Evolutionary conservation across 2,113 vertebrate species (phyloP), one percentile per base, ranked within the genome.

Genomic region (Lepus americanus): DNA sequence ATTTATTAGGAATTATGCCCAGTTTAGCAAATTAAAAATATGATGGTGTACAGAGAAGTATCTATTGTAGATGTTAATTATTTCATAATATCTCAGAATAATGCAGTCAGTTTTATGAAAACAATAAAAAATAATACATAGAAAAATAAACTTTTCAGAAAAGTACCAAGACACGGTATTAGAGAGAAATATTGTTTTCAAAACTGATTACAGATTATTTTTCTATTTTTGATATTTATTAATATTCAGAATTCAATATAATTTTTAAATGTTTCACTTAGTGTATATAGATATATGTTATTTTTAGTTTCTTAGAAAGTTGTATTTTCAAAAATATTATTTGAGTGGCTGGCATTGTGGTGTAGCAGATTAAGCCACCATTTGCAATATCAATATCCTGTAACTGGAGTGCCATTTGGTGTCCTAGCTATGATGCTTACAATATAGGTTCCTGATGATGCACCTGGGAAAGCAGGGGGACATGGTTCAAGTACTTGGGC

Each of bases 131-230:
- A 33, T 79, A 85, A 51, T 33, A 72, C 78, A 69, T 1, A 82
- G 39, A 70, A 76, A 82, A 93, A 92, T 49, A 55, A 67, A 80
- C 55, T 89, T 22, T 89, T 94, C 33, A 80, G 67, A 70, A 90
- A 93, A 92, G 76, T 77, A 80, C 39, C 9, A 33, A 73, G 33
- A 90, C 27, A 36, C 33, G 6, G 19, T 53, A 78, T 89, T 89
- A 78, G 55, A 89, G 55, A 73, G 22, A 92, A 78, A 87, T 83
- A 11, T 12, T 74, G 44, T 36, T 77, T 88, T 23, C 74, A 83
- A 91, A 83, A 84, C 0, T 17, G 13, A 80, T 76, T 63, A 61
- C 80, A 70, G 22, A 74, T 55, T 70, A 16, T 51, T 84, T 72
- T 14, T 72, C 27, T 85, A 14, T 8, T 79, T 95, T 79, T 89